These are phyloP conservation scores for Beroe ovata DNA, from an alignment of 37 sponge, comb jelly and placozoan species.

Conservation along the genomic window DNA sequence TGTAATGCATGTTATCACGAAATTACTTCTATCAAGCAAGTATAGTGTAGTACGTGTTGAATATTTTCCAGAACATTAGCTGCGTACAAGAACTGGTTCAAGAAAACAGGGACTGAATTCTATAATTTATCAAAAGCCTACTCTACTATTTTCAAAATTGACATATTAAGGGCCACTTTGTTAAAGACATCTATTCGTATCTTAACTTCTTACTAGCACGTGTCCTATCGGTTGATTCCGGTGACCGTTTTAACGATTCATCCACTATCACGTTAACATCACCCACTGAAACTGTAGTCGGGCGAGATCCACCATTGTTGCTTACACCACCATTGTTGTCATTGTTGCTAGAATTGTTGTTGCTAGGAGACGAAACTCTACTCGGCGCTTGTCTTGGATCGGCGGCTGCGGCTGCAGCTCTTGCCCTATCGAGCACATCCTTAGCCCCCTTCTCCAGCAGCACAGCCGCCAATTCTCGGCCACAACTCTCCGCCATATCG, in stretches of 20 bases:
- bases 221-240: not conserved
- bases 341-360: no score
- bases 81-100: no score
- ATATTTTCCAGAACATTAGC: no score
- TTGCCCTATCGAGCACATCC: conserved; percentile 21
- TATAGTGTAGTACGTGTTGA: no score
- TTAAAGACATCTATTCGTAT: not conserved
- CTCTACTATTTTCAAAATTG: not conserved
- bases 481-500: conserved; percentile 22
- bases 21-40: no score
- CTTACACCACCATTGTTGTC: no score
- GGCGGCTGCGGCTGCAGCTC: not conserved
- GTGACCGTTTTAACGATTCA: not conserved
- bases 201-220: not conserved
- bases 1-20: no score
- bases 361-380: no score
- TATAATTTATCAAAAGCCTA: no score
- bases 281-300: no score
- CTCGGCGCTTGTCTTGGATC: not conserved
- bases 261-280: not conserved
- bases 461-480: not conserved
- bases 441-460: not conserved
- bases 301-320: no score
- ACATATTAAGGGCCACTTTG: not conserved
- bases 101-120: no score